A percentile compares a stretch with the other conserved stretches of the same genome.
phyloP scores from a whole-genome alignment of 2,888 invertebrate genomes.

The Dermolepida albohirtum region DNA sequence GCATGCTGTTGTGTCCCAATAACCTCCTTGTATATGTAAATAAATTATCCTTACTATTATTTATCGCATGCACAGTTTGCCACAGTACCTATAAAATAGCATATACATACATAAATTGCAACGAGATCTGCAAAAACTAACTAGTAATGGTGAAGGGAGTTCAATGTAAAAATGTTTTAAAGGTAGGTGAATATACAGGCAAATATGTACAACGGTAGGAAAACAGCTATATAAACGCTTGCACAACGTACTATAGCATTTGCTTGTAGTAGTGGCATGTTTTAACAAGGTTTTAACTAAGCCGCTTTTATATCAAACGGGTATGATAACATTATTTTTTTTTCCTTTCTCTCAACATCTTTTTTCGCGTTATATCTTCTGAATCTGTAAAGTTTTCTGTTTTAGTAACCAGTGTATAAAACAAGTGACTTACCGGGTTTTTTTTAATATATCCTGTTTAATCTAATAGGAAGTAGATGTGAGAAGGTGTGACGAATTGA shows the following conservation, averaged over 20 bases:
- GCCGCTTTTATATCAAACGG: slow-evolving; percentile 48
- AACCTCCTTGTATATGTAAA: slow-evolving; percentile 45
- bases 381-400: no score
- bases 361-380: not conserved
- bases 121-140: slow-evolving; percentile 41
- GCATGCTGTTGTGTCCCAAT: slow-evolving; percentile 42
- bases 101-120: slow-evolving; percentile 41
- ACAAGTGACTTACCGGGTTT: no score
- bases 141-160: slow-evolving; percentile 52
- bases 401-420: no score
- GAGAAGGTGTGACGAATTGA: no score
- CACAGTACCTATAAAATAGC: slow-evolving; percentile 40
- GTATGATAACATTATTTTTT: slow-evolving; percentile 49
- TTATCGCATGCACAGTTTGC: slow-evolving; percentile 32
- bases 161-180: slow-evolving; percentile 52
- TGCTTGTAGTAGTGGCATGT: slow-evolving; percentile 54
- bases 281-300: slow-evolving; percentile 44
- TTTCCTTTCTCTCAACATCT: not conserved
- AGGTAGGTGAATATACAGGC: slow-evolving; percentile 52
- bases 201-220: slow-evolving; percentile 46
- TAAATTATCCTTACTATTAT: slow-evolving; percentile 42
- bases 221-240: slow-evolving; percentile 53
- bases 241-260: slow-evolving; percentile 51
- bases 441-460: no score
- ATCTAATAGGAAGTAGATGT: no score